phyloP scores from a whole-genome alignment of 1,140 invertebrate species.

The Glomeris maerens region DNA sequence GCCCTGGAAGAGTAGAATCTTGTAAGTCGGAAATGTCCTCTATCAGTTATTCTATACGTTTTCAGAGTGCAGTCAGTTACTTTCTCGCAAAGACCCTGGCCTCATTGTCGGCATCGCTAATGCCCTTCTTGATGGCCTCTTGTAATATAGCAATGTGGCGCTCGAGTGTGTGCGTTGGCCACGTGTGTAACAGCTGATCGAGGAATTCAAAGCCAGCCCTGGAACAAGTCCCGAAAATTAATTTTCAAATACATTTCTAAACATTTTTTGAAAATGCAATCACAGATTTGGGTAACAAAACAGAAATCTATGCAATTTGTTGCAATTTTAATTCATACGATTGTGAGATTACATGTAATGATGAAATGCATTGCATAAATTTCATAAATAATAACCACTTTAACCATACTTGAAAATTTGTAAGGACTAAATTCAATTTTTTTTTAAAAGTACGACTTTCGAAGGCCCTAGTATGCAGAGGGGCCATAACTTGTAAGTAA shows the following conservation, averaged over 20 bases:
- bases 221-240: no score
- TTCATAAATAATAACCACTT: no score
- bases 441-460: no score
- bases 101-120: constrained; percentile 80
- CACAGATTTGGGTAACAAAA: constrained; percentile 7
- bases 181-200: constrained; percentile 64
- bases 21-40: no score
- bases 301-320: not conserved
- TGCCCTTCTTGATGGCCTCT: constrained; percentile 74
- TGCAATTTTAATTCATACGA: no score
- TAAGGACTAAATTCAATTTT: no score
- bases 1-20: constrained; percentile 43
- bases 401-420: no score
- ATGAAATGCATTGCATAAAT: no score
- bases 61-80: constrained; percentile 30
- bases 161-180: constrained; percentile 67
- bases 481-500: no score
- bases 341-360: no score
- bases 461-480: no score
- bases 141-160: constrained; percentile 59
- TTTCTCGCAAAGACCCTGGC: constrained; percentile 58
- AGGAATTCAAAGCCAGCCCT: constrained; percentile 68
- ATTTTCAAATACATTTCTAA: no score
- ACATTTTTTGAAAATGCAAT: constrained; percentile 8
- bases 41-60: not conserved